Evolutionary conservation across 1,140 invertebrate genomes (phyloP).

Genomic region (Ericerus pela): DNA sequence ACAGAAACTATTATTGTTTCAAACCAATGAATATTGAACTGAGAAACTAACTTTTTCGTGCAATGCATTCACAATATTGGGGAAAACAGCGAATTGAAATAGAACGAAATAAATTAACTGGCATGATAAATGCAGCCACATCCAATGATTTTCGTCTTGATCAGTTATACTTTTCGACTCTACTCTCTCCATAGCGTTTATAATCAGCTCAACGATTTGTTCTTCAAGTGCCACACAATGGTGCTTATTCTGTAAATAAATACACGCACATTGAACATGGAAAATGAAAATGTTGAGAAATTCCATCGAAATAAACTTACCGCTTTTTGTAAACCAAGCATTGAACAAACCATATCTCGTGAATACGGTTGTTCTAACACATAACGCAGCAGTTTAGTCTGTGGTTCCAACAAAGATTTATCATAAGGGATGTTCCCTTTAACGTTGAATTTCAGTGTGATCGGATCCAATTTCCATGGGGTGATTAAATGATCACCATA

Average conservation of each 20-base stretch:
- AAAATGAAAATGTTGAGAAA: background rate
- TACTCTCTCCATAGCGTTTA: conserved; percentile 80
- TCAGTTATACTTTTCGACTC: conserved; percentile 37
- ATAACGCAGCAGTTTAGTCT: conserved; percentile 72
- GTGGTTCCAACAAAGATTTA: conserved; percentile 73
- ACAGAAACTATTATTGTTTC: no score
- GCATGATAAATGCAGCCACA: conserved; percentile 86
- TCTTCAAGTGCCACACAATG: conserved; percentile 80
- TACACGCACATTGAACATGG: background rate
- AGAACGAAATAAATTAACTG: conserved; percentile 92
- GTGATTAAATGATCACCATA: conserved; percentile 75
- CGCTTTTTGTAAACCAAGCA: conserved; percentile 84
- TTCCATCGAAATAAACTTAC: conserved; percentile 29
- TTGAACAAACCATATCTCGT: conserved; percentile 86
- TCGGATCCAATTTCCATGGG: conserved; percentile 81
- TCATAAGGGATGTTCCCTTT: conserved; percentile 88
- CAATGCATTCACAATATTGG: conserved; percentile 75
- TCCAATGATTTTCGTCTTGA: conserved; percentile 48
- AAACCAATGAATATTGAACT: no score
- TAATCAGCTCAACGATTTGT: conserved; percentile 79
- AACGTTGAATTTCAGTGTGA: conserved; percentile 68
- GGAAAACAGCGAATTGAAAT: conserved; percentile 85
- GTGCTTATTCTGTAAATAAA: conserved; percentile 16
- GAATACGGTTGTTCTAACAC: conserved; percentile 91
- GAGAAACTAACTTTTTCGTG: conserved; percentile 70